Conservation (phyloP, 1,140 invertebrate genomes). For the Limonius californicus region DNA sequence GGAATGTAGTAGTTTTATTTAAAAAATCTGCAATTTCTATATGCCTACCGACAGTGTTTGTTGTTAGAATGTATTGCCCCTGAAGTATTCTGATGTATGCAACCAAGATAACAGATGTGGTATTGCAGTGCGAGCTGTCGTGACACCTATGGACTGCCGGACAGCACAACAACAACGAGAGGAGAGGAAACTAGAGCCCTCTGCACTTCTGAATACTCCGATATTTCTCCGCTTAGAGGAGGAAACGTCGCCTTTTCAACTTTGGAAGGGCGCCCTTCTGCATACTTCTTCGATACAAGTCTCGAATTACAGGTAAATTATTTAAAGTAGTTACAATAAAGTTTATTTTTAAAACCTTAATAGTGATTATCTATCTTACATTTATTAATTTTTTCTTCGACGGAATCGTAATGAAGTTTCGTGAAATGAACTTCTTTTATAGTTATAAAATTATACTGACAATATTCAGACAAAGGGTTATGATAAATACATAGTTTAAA, state of each 20-base stretch:
- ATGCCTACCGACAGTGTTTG: neutral
- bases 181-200: constrained; percentile 83
- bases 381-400: no score
- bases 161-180: constrained; percentile 63
- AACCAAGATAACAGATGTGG: neutral
- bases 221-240: constrained; percentile 93
- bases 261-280: constrained; percentile 89
- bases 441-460: no score
- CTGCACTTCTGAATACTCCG: constrained; percentile 94
- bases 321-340: neutral
- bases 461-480: no score
- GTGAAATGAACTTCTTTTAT: neutral
- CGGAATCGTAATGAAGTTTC: no score
- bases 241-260: constrained; percentile 96
- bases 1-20: no score
- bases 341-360: no score
- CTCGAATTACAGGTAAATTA: constrained; percentile 74
- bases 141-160: constrained; percentile 82
- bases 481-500: no score
- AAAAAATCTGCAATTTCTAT: neutral
- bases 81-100: constrained; percentile 2
- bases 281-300: constrained; percentile 86
- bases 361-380: no score
- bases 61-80: neutral
- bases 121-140: constrained; percentile 75